Evolutionary conservation across 2,888 invertebrate species (phyloP).

Genomic region (Oscheius sp.): DNA sequence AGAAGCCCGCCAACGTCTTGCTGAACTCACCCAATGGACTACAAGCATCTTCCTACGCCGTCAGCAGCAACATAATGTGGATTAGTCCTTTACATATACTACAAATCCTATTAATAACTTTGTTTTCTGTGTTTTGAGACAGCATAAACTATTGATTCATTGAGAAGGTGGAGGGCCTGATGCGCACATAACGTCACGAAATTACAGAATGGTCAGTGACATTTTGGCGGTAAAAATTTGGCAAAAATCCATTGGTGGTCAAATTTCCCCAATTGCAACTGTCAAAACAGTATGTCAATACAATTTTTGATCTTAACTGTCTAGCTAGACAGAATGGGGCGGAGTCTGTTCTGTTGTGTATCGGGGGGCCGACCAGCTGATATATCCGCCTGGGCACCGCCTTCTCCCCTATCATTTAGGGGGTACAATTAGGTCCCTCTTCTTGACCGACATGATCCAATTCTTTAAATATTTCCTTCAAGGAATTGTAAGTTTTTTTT

Average conservation of each 20-base stretch:
- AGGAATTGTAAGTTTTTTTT: constrained; percentile 15
- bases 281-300: too few relatives aligned
- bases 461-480: constrained; percentile 6
- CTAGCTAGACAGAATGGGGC: not conserved
- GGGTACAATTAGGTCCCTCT: not conserved
- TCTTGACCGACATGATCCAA: not conserved
- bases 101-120: not conserved
- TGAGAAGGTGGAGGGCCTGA: too few relatives aligned
- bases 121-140: not conserved
- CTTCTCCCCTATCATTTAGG: constrained; percentile 17
- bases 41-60: constrained; percentile 49
- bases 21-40: constrained; percentile 53
- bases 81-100: not conserved
- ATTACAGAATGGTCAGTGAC: too few relatives aligned
- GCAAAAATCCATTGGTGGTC: too few relatives aligned
- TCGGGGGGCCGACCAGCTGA: constrained; percentile 18
- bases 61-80: constrained; percentile 32
- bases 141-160: not conserved
- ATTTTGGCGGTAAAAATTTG: too few relatives aligned
- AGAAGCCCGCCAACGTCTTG: constrained; percentile 55
- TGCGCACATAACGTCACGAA: too few relatives aligned
- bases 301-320: too few relatives aligned
- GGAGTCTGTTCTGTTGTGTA: not conserved
- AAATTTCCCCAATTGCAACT: too few relatives aligned
- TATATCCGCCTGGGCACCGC: constrained; percentile 26